These are phyloP conservation scores for Drosophila prosaltans DNA, from an alignment of 1,140 invertebrate species.

Conservation along the genomic window DNA sequence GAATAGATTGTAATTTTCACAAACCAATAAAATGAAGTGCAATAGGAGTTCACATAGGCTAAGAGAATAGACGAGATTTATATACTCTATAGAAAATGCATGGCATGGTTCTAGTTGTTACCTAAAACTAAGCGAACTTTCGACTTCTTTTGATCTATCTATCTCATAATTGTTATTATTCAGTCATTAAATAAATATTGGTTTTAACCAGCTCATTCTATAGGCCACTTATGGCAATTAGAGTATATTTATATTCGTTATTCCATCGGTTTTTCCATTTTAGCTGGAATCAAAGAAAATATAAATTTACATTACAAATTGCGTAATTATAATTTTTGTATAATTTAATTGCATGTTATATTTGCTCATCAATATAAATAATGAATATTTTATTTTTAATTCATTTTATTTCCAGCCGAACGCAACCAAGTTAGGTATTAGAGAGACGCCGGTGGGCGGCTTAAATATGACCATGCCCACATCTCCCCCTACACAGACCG, in stretches of 20 bases:
- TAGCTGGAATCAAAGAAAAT: conserved; percentile 22
- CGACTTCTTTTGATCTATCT: neutral
- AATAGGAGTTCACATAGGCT: neutral
- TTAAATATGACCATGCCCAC: neutral
- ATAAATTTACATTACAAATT: conserved; percentile 40
- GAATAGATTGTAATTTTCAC: conserved; percentile 38
- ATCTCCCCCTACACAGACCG: conserved; percentile 18
- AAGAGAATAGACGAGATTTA: neutral
- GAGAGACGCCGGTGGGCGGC: conserved; percentile 23
- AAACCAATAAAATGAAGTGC: conserved; percentile 42
- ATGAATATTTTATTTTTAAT: conserved; percentile 5
- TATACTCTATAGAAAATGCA: neutral
- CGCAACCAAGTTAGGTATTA: conserved; percentile 30
- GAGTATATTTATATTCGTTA: conserved; percentile 31
- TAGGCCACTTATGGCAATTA: conserved; percentile 19
- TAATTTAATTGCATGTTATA: conserved; percentile 9
- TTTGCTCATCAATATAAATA: conserved; percentile 4
- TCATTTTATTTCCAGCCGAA: conserved; percentile 34
- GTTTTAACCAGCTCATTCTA: too few relatives aligned
- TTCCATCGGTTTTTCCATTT: conserved; percentile 23
- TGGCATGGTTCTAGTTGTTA: too few relatives aligned
- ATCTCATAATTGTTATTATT: too few relatives aligned
- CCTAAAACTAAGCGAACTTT: too few relatives aligned
- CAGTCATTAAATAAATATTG: too few relatives aligned
- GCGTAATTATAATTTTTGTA: conserved; percentile 27